Evolutionary conservation across 2,888 invertebrate genomes (phyloP).

Genomic region (Schizotus pectinicornis): DNA sequence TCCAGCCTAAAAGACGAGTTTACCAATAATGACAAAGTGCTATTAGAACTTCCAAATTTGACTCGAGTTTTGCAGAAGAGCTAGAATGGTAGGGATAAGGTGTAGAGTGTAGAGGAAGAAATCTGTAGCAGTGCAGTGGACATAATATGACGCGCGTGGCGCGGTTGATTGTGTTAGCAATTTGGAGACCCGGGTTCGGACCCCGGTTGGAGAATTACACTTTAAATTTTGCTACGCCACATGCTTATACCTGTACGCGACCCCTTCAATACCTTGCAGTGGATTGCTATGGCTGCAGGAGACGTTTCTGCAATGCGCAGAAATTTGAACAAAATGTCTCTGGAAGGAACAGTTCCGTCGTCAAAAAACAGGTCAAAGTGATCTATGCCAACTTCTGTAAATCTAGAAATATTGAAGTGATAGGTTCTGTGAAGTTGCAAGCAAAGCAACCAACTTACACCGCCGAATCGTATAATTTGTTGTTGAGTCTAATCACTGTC

Average conservation of each 20-base stretch:
- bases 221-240: too few species aligned
- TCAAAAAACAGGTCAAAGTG: conserved; percentile 89
- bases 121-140: too few species aligned
- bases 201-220: too few species aligned
- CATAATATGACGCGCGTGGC: too few species aligned
- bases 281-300: conserved; percentile 82
- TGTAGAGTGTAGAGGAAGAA: too few species aligned
- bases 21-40: too few species aligned
- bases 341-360: conserved; percentile 85
- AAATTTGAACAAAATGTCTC: conserved; percentile 79
- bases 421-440: conserved; percentile 2
- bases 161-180: too few species aligned
- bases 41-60: background rate
- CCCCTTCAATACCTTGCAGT: conserved; percentile 89
- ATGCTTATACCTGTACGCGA: too few species aligned
- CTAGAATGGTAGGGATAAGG: too few species aligned
- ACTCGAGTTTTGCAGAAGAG: too few species aligned
- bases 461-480: conserved; percentile 77
- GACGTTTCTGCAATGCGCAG: conserved; percentile 79
- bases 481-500: conserved; percentile 84
- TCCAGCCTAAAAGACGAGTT: conserved; percentile 69
- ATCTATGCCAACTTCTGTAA: conserved; percentile 77
- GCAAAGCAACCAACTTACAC: conserved; percentile 59
- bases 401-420: conserved; percentile 49
- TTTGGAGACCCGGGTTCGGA: too few species aligned